phyloP scores from a whole-genome alignment of 2,888 invertebrate genomes.

The Stenolophus ochropezus region DNA sequence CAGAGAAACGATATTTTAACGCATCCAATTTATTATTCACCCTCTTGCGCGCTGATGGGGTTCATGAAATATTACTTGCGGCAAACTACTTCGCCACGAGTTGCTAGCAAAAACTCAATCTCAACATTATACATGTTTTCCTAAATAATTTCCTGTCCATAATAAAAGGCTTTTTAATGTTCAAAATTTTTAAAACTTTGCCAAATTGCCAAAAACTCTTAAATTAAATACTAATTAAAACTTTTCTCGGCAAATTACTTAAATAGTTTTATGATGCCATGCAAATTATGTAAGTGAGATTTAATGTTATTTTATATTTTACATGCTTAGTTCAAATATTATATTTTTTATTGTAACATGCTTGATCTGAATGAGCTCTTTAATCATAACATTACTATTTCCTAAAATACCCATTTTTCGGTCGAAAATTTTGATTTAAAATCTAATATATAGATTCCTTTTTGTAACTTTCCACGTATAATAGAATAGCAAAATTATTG shows the following conservation, averaged over 20 bases:
- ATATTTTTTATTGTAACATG: too few species aligned
- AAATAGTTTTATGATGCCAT: background rate
- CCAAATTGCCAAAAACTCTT: background rate
- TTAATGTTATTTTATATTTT: too few species aligned
- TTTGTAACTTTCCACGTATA: too few species aligned
- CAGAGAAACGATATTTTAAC: constrained; percentile 52
- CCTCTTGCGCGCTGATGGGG: constrained; percentile 49
- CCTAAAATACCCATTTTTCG: too few species aligned
- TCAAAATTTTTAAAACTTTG: constrained; percentile 28
- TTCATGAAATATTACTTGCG: constrained; percentile 53
- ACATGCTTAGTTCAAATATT: too few species aligned
- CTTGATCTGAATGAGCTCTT: too few species aligned
- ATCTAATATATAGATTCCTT: too few species aligned
- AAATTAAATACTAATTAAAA: constrained; percentile 20
- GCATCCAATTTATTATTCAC: constrained; percentile 51
- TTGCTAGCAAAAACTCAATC: constrained; percentile 40
- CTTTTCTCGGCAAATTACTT: background rate
- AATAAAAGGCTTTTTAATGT: constrained; percentile 41
- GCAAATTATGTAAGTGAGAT: too few species aligned
- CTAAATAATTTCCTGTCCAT: constrained; percentile 37
- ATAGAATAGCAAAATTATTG: too few species aligned
- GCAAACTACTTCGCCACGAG: constrained; percentile 20
- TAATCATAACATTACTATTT: too few species aligned
- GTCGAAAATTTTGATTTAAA: too few species aligned
- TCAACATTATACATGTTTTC: constrained; percentile 30